Base-by-base conservation (phyloP, 1,140 invertebrate genomes). In the Cydia pomonella region DNA sequence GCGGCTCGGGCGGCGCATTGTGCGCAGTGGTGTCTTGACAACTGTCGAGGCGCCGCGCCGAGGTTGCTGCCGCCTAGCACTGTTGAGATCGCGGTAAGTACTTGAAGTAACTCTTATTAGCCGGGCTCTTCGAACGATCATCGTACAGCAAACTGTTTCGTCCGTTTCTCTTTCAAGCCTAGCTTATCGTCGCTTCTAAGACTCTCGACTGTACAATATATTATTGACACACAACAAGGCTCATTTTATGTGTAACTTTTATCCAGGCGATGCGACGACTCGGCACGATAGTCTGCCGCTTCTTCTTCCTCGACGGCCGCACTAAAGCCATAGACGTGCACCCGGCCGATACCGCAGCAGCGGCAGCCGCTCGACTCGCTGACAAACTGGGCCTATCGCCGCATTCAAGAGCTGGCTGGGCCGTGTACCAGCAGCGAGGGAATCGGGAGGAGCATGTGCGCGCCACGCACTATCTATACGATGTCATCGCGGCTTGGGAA, bases 291-390 rank as follows among this genome's bases (percentile, higher is more conserved):
- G 97, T 99, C 0, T 99, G 98, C 87, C 95, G 98, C 62, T 98
- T 99, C 91, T 98, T 98, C 93, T 98, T 99, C 91, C 94, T 99
- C 84, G 98, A 99, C 92, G 98, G 98, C 0, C 95, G 98, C 73
- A 99, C 97, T 0, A 99, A 99, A 92, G 98, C 98, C 0, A 97
- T 99, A 47, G 98, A 98, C 88, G 96, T 99, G 13, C 97, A 98
- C 94, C 98, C 98, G 0, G 97, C 97, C 1, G 98, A 99, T 84
- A 99, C 98, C 3, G 98, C 97, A 0, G 95, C 96, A 4, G 98
- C 99, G 85, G 97, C 98, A 0, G 96, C 98, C 10, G 95, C 95
- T 4, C 97, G 97, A 82, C 93, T 99, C 16, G 97, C 97, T 0
- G 97, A 98, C 85, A 97, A 98, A 87, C 95, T 99, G 62, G 97